Evolutionary conservation across 2,797 vertebrate genomes (phyloP).

Genomic region (Phrynocephalus vlangalii): DNA sequence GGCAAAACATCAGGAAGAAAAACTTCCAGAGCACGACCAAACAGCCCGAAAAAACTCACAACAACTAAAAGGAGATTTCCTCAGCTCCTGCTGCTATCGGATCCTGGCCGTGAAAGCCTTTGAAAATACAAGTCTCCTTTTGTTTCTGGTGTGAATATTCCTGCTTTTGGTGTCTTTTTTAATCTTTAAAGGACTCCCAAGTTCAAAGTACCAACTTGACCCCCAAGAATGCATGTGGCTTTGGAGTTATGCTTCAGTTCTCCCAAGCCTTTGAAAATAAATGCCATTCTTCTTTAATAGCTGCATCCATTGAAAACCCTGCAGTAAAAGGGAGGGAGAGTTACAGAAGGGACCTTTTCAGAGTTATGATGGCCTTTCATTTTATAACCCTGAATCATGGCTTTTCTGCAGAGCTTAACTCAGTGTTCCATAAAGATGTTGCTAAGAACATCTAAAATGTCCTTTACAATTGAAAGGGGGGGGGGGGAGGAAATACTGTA

Average conservation of each 20-base stretch:
- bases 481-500: too few species aligned
- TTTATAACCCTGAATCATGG: not conserved
- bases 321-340: not conserved
- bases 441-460: not conserved
- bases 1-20: too few species aligned
- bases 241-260: not conserved
- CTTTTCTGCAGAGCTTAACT: not conserved
- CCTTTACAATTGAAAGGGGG: not conserved
- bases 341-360: not conserved
- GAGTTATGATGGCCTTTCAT: not conserved
- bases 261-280: constrained; percentile 6
- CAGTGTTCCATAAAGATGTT: not conserved
- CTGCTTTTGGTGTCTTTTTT: not conserved
- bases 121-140: not conserved
- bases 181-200: constrained; percentile 4
- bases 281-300: not conserved
- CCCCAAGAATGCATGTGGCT: constrained; percentile 1
- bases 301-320: not conserved
- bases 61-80: too few species aligned
- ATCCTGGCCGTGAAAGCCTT: too few species aligned
- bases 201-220: not conserved
- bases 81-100: too few species aligned
- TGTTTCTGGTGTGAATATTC: constrained; percentile 22
- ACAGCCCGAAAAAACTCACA: too few species aligned
- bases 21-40: too few species aligned